Evolutionary conservation across 2,888 invertebrate genomes (phyloP), one percentile per base, ranked within the genome.

Genomic region (Chaetogeoica ovagalla): DNA sequence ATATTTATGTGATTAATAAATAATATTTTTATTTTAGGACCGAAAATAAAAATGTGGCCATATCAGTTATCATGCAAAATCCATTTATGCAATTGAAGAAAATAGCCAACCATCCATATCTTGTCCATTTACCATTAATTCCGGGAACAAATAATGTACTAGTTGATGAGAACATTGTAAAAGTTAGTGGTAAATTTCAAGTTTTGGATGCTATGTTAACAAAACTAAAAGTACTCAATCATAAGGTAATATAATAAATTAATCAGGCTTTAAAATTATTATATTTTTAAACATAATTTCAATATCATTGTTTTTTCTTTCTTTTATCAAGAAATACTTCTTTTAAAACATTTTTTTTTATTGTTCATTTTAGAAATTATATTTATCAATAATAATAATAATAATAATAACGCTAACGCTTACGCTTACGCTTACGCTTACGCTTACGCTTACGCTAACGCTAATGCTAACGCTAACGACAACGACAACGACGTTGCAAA

Each of bases 71-170:
- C 23, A 65, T 79, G 86, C 82, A 85, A 55, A 88, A 87, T 83
- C 84, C 87, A 0, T 84, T 87, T 84, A 88, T 89, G 87, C 87
- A 89, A 85, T 85, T 90, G 69, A 86, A 89, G 72, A 89, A 91
- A 84, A 88, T 90, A 68, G 89, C 90, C 19, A 90, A 91, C 85
- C 92, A 93, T 86, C 92, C 92, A 0, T 92, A 89, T 84, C 85
- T 92, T 63, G 85, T 92, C 48, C 88, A 90, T 83, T 89, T 89
- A 83, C 91, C 91, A 0, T 83, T 90, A n/a, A 86, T 87, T 59
- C 84, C 84, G 7, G 85, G 86, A 11, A 84, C 85, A 8, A 82
- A 84, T 0, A 62, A 83, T n/a, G 83, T 87, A 6, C 83, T 86
- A 81, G 84, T 90, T 13, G 88, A 89, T 83, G 89, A 90, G 82